phyloP scores from a whole-genome alignment of 2,797 vertebrate genomes.

The Discoglossus pictus region DNA sequence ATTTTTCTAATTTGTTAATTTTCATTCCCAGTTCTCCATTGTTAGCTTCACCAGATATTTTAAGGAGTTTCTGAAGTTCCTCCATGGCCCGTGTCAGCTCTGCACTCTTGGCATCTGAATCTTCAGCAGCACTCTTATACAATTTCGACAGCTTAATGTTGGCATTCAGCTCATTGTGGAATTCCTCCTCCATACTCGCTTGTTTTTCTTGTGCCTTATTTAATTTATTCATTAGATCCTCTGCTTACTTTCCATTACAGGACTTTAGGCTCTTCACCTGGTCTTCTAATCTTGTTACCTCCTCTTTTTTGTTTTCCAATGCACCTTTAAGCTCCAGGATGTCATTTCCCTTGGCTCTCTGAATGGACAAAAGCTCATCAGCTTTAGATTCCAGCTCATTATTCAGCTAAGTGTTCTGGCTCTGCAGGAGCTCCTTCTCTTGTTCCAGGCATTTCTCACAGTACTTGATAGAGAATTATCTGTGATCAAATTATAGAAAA shows the following conservation, averaged over 20 bases:
- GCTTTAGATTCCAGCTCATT: slow-evolving; percentile 89
- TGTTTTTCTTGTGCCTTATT: slow-evolving; percentile 94
- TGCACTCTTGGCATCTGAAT: slow-evolving; percentile 88
- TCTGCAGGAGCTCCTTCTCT: slow-evolving; percentile 88
- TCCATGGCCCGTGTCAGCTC: slow-evolving; percentile 88
- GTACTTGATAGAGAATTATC: too few relatives aligned
- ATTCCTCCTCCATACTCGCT: slow-evolving; percentile 85
- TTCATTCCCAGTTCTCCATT: slow-evolving; percentile 84
- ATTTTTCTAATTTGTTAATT: slow-evolving; percentile 86
- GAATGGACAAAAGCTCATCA: slow-evolving; percentile 85
- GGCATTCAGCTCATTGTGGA: slow-evolving; percentile 90
- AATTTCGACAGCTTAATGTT: slow-evolving; percentile 94
- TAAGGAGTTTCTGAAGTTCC: slow-evolving; percentile 90
- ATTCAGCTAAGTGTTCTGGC: slow-evolving; percentile 88
- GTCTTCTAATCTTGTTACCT: slow-evolving; percentile 87
- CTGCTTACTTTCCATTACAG: slow-evolving; percentile 86
- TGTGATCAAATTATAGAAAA: too few relatives aligned
- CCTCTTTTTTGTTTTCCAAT: slow-evolving; percentile 90
- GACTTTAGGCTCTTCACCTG: slow-evolving; percentile 84
- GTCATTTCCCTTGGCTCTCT: slow-evolving; percentile 88
- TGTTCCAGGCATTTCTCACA: slow-evolving; percentile 94
- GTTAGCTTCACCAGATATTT: slow-evolving; percentile 88
- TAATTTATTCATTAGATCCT: slow-evolving; percentile 85
- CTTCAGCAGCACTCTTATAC: slow-evolving; percentile 92
- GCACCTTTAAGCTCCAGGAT: slow-evolving; percentile 89